Conservation (phyloP, 2,888 invertebrate genomes). For the Alsophila aescularia region DNA sequence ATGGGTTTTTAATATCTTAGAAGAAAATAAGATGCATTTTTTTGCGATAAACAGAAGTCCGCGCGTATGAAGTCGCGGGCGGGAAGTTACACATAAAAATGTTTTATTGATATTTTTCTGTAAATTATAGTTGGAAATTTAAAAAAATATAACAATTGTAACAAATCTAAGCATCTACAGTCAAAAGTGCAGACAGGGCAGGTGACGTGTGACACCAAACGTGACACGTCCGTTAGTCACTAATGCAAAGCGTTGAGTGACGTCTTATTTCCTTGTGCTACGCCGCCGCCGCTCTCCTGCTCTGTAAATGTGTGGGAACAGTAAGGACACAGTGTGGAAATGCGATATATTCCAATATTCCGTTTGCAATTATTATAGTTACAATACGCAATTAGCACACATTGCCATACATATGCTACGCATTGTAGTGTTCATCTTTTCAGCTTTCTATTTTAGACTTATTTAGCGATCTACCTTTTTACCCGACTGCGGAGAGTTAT, state of each 20-base stretch:
- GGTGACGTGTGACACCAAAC: slow-evolving; percentile 52
- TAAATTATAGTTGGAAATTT: too few relatives aligned
- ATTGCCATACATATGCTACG: too few relatives aligned
- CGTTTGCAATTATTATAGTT: neutral
- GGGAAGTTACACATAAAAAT: too few relatives aligned
- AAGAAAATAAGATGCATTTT: too few relatives aligned
- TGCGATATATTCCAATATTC: neutral
- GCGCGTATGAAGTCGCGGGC: too few relatives aligned
- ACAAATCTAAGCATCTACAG: slow-evolving; percentile 1
- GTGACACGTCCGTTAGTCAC: slow-evolving; percentile 60
- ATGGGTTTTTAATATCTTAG: too few relatives aligned
- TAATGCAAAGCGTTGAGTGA: slow-evolving; percentile 62
- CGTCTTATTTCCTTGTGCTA: slow-evolving; percentile 73
- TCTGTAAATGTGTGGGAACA: neutral
- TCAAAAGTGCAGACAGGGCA: slow-evolving; percentile 24
- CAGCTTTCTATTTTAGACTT: too few relatives aligned
- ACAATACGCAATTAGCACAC: neutral
- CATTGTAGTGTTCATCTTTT: too few relatives aligned
- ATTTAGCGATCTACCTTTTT: too few relatives aligned
- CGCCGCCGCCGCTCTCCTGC: slow-evolving; percentile 17
- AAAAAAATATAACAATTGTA: neutral
- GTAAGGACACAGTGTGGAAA: neutral
- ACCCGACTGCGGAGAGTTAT: too few relatives aligned
- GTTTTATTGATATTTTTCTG: too few relatives aligned
- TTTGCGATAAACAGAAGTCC: too few relatives aligned